Percentiles rank a stretch among this genome's conserved stretches.
Conservation (phyloP, 2,797 vertebrate genomes). For the Limnodromus scolopaceus region DNA sequence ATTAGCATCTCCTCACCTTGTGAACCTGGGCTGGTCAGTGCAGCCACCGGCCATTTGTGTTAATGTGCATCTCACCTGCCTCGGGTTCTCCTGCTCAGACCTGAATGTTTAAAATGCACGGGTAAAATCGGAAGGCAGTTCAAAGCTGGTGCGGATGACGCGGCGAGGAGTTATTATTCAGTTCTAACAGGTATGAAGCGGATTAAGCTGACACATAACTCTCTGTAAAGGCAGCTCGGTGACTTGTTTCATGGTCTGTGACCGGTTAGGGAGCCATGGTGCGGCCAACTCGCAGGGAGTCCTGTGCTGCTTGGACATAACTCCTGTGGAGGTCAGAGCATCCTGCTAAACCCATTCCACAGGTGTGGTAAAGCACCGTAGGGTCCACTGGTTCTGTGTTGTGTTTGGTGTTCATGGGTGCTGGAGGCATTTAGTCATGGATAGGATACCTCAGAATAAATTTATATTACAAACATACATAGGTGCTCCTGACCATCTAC, state of each 20-base stretch:
- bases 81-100: neutral
- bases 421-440: neutral
- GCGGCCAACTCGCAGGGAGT: neutral
- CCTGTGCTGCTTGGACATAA: neutral
- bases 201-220: neutral
- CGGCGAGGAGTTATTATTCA: neutral
- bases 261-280: neutral
- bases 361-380: neutral
- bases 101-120: neutral
- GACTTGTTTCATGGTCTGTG: neutral
- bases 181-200: neutral
- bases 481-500: rapidly evolving
- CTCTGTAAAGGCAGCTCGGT: neutral
- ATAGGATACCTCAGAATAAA: neutral
- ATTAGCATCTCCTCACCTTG: conserved; percentile 11
- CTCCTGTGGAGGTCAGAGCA: neutral
- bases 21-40: conserved; percentile 11
- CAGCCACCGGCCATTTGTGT: neutral
- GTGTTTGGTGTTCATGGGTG: neutral
- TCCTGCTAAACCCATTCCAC: neutral
- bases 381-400: neutral
- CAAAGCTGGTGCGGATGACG: neutral
- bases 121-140: neutral
- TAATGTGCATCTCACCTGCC: neutral
- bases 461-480: rapidly evolving